phyloP scores from a whole-genome alignment of 2,113 vertebrate species.

The Aphelocoma coerulescens region DNA sequence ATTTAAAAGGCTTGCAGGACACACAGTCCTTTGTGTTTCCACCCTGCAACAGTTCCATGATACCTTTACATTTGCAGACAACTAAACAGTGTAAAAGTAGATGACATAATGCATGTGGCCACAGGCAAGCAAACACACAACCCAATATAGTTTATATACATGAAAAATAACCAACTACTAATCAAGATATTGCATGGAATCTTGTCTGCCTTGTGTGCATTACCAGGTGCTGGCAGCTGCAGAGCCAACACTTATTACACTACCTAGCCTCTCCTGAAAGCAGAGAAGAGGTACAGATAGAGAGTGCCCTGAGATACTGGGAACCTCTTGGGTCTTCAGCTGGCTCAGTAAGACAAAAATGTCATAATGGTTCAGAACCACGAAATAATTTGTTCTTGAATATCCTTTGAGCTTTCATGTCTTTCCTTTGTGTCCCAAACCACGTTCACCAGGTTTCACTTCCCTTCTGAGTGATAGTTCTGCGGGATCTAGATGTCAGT shows the following conservation, averaged over 20 bases:
- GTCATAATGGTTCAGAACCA: neutral
- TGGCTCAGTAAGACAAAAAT: neutral
- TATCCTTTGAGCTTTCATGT: neutral
- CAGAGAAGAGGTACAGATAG: neutral
- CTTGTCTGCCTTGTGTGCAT: neutral
- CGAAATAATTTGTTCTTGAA: neutral
- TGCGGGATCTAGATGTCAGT: neutral
- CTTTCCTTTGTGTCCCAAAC: constrained; percentile 32
- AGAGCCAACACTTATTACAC: neutral
- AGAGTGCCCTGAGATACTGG: neutral
- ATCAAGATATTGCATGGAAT: neutral
- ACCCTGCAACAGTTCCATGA: neutral
- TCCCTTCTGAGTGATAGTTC: constrained; percentile 10
- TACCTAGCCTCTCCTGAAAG: neutral
- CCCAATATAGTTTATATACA: neutral
- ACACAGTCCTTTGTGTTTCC: neutral
- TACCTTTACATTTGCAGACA: neutral
- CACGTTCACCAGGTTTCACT: neutral
- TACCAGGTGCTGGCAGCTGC: neutral
- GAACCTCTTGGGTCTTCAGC: neutral
- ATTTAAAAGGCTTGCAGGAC: neutral
- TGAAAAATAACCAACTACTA: neutral
- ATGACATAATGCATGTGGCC: neutral
- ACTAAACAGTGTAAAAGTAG: neutral
- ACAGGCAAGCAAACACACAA: neutral